These are phyloP conservation scores for Drosophila nebulosa DNA, from an alignment of 1,140 invertebrate species.

Conservation along the genomic window DNA sequence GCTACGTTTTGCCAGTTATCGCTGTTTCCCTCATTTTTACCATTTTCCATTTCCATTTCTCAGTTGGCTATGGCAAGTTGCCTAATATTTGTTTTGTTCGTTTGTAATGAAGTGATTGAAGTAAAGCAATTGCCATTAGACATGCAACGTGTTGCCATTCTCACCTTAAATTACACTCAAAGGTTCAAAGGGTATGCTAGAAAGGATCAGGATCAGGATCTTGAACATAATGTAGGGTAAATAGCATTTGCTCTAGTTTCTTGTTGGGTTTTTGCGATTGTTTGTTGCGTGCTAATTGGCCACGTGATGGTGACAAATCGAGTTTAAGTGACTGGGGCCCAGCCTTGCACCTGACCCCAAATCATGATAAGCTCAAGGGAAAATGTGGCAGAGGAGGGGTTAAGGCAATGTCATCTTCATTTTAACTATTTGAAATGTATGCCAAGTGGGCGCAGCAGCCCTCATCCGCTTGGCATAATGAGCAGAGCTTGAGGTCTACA, in stretches of 20 bases:
- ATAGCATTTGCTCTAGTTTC: no score
- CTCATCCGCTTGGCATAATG: slow-evolving; percentile 70
- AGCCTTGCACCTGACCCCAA: slow-evolving; percentile 45
- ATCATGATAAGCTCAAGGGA: not conserved
- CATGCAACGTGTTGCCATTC: slow-evolving; percentile 72
- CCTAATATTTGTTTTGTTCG: not conserved
- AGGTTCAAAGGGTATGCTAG: no score
- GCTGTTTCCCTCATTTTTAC: not conserved
- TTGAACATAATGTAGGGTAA: no score
- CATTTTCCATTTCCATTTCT: not conserved
- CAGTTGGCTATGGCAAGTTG: not conserved
- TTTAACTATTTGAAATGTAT: slow-evolving; percentile 51
- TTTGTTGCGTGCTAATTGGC: slow-evolving; percentile 74
- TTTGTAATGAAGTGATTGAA: slow-evolving; percentile 76
- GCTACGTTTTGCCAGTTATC: slow-evolving; percentile 30
- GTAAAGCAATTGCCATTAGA: slow-evolving; percentile 57
- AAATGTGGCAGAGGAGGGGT: no score
- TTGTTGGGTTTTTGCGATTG: slow-evolving; percentile 3
- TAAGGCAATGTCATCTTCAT: slow-evolving; percentile 30
- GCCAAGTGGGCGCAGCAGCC: slow-evolving; percentile 49
- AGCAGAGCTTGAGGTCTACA: slow-evolving; percentile 56
- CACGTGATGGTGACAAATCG: slow-evolving; percentile 74
- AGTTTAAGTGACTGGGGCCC: slow-evolving; percentile 44
- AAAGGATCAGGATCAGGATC: no score
- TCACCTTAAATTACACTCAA: no score